Evolutionary conservation across 1,140 invertebrate genomes (phyloP), one percentile per base, ranked within the genome.

Genomic region (Riptortus pedestris): DNA sequence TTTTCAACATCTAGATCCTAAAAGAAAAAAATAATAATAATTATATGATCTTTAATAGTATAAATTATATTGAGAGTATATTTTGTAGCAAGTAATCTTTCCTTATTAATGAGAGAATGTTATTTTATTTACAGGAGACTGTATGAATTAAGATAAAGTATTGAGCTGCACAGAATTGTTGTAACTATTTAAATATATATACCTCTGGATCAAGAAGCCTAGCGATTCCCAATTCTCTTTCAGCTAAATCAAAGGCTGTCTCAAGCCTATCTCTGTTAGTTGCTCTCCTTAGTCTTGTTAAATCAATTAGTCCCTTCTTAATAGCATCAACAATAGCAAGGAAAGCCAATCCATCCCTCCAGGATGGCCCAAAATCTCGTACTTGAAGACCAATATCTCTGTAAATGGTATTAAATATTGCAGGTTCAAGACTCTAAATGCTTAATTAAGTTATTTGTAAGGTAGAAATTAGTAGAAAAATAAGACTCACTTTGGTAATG

Each of bases 331-430:
- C 91, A 58, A 99, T 87, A 1, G 93, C 93, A 27, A 97, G 80
- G 79, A 99, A 98, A 16, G 95, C 95, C 70, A 91, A 82, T 65
- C 96, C 96, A 76, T 98, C 95, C 70, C 94, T 81, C 96, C 96
- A 99, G 73, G 91, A 93, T 67, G 87, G 83, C 28, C 95, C 95
- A 77, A 99, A 98, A 78, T 99, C 93, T 75, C 83, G 87, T 3
- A 98, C 87, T 76, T 89, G 80, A 58, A 97, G 85, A 65, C 90
- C 90, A 71, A 84, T 85, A 71, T 91, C 85, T 74, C 90, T 95
- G 63, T 26, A 62, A 63, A 60, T 60, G n/a, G n/a, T n/a, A n/a
- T n/a, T n/a, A n/a, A n/a, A n/a, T n/a, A n/a, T n/a, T n/a, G 38
- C 11, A 11, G 38, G 38, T n/a, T n/a, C n/a, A n/a, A n/a, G n/a